A percentile compares a stretch with the other conserved stretches of the same genome.
Conservation (phyloP, 2,888 invertebrate genomes). For the Stictocephala bisonia region DNA sequence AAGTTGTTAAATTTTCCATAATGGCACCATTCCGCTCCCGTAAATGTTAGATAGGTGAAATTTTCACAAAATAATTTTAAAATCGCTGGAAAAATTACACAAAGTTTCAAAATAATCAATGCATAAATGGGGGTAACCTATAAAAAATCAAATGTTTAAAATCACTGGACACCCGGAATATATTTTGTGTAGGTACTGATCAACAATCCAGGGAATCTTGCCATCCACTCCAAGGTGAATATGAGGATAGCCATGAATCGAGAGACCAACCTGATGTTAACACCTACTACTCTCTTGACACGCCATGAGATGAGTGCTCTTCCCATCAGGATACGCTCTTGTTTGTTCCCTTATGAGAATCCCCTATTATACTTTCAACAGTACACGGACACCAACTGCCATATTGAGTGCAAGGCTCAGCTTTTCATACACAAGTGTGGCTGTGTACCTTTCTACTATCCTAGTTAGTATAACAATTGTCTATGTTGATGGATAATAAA, state of each 20-base stretch:
- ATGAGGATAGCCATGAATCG: background rate
- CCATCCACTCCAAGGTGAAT: background rate
- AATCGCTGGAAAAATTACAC: no score
- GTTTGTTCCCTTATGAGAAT: background rate
- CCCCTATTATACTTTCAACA: background rate
- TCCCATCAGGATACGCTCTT: background rate
- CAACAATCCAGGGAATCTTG: background rate
- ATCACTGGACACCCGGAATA: no score
- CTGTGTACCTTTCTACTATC: background rate
- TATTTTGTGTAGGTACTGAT: background rate
- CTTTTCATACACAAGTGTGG: background rate
- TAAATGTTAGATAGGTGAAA: no score
- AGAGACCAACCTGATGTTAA: constrained; percentile 15
- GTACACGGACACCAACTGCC: background rate
- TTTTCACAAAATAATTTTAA: no score
- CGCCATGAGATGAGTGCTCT: background rate
- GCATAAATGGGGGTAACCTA: no score
- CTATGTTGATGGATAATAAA: no score
- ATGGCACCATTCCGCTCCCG: no score
- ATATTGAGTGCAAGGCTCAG: background rate
- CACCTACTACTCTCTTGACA: background rate
- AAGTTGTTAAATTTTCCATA: no score
- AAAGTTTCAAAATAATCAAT: no score
- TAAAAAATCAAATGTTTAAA: no score
- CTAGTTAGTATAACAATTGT: background rate